Evolutionary conservation across 2,888 invertebrate species (phyloP).

Genomic region (Drosophila austrosaltans): DNA sequence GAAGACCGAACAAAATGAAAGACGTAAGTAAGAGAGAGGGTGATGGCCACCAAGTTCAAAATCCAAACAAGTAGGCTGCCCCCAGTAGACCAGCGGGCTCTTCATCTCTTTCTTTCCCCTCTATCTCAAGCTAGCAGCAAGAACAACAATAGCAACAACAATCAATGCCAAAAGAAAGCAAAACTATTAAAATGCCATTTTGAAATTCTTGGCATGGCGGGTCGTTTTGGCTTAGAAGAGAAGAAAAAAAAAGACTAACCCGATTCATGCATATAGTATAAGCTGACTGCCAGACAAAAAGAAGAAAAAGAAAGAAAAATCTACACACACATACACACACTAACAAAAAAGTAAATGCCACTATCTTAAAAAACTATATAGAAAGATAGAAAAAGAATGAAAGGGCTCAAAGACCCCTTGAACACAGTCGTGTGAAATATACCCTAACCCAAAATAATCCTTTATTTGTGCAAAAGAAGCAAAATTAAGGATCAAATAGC

Average conservation of each 20-base stretch:
- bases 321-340: no score
- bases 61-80: constrained; percentile 12
- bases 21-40: neutral
- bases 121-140: neutral
- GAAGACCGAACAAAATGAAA: constrained; percentile 9
- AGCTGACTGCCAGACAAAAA: constrained; percentile 12
- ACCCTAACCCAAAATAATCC: no score
- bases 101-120: neutral
- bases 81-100: neutral
- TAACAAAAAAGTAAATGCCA: neutral
- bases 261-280: constrained; percentile 8
- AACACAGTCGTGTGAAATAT: neutral
- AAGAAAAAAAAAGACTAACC: neutral
- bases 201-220: constrained; percentile 19
- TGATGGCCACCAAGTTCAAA: constrained; percentile 10
- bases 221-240: constrained; percentile 1
- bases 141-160: constrained; percentile 8
- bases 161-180: constrained; percentile 22
- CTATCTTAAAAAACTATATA: neutral
- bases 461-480: no score
- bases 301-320: constrained; percentile 12
- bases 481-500: no score
- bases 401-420: neutral
- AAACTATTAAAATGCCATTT: constrained; percentile 22
- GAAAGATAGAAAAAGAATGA: neutral